Conservation (phyloP, 2,888 invertebrate genomes). For the Phaedon cochleariae region DNA sequence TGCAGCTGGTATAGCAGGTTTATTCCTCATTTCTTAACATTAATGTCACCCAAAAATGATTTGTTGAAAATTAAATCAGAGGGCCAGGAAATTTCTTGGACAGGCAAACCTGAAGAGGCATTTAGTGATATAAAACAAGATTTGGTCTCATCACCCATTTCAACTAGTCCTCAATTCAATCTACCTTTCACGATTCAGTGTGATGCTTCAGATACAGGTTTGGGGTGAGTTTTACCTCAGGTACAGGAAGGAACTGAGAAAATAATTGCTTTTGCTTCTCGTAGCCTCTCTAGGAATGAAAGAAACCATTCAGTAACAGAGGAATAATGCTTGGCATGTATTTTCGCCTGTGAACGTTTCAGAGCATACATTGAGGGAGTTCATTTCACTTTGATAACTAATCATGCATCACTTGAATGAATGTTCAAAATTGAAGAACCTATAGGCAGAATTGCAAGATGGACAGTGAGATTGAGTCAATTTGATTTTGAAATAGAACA, state of each 20-base stretch:
- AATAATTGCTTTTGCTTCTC: slow-evolving; percentile 30
- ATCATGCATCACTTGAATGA: slow-evolving; percentile 40
- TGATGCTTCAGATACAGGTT: slow-evolving; percentile 46
- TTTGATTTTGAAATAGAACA: slow-evolving; percentile 20
- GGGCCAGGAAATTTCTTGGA: slow-evolving; percentile 40
- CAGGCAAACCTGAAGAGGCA: slow-evolving; percentile 29
- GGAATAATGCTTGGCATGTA: slow-evolving; percentile 41
- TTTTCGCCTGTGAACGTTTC: slow-evolving; percentile 46
- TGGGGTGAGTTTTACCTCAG: slow-evolving; percentile 47
- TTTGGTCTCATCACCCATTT: slow-evolving; percentile 40
- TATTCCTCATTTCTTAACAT: slow-evolving; percentile 30
- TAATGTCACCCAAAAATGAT: slow-evolving; percentile 23
- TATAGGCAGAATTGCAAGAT: slow-evolving; percentile 19
- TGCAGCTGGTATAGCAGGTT: slow-evolving; percentile 39
- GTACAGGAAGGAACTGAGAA: slow-evolving; percentile 26
- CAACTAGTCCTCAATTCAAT: slow-evolving; percentile 39
- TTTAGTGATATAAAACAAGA: slow-evolving; percentile 38
- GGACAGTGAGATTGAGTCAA: slow-evolving; percentile 24
- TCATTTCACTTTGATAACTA: slow-evolving; percentile 40
- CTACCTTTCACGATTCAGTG: slow-evolving; percentile 37
- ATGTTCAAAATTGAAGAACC: slow-evolving; percentile 34
- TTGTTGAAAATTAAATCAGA: slow-evolving; percentile 28
- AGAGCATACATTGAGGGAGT: slow-evolving; percentile 36
- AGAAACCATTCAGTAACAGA: slow-evolving; percentile 39
- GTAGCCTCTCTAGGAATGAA: slow-evolving; percentile 28